These are phyloP conservation scores for Anseranas semipalmata DNA, from an alignment of 2,113 vertebrate genomes.

Conservation along the genomic window DNA sequence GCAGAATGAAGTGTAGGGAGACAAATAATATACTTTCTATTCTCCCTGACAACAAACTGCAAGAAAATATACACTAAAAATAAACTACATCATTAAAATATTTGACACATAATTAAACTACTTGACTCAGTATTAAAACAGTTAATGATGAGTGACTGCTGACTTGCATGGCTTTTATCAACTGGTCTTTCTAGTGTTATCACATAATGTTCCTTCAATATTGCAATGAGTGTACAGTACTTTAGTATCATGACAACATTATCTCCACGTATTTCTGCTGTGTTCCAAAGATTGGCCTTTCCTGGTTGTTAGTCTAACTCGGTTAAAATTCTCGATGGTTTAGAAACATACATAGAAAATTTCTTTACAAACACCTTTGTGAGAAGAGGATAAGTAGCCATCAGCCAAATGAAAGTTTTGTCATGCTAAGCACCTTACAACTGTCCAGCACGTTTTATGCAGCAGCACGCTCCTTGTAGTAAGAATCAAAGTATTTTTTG, in stretches of 20 bases:
- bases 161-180: background rate
- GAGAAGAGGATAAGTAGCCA: background rate
- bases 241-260: background rate
- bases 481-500: background rate
- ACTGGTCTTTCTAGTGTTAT: background rate
- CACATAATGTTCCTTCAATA: background rate
- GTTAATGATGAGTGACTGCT: background rate
- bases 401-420: background rate
- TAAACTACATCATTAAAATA: background rate
- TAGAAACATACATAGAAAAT: background rate
- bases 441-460: background rate
- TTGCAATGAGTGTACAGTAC: background rate
- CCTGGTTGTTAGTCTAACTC: background rate
- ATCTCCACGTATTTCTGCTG: background rate
- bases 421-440: background rate
- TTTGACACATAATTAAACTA: background rate
- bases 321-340: background rate
- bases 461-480: background rate
- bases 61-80: background rate
- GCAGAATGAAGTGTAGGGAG: background rate
- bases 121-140: background rate
- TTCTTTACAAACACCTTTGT: background rate
- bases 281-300: background rate
- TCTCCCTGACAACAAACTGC: background rate
- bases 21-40: background rate